Evolutionary conservation across 1,140 invertebrate species (phyloP), one percentile per base, ranked within the genome.

Genomic region (Uloborus diversus): DNA sequence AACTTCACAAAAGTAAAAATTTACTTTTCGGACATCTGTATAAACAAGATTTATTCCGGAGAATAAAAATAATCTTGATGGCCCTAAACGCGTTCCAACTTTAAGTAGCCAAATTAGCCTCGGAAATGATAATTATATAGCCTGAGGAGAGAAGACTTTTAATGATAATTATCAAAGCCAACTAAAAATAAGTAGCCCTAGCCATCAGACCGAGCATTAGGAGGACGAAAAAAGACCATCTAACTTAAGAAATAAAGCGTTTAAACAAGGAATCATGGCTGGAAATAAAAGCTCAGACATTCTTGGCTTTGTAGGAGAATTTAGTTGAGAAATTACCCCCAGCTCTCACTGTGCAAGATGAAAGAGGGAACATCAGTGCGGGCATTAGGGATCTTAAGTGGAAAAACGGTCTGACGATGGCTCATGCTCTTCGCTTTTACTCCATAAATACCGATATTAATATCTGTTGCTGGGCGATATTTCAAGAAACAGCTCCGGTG

Each of bases 361-460:
- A 11, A 65, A 28, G 28, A 37, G 62, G 62, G 47, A 65, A 53
- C 65, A 68, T 68, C 65, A 68, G 35, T 53, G 35, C 53, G 65
- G 47, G 65, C 65, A 68, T 68, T 68, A 68, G 65, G 14, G 47
- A 53, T 49, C 65, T 28, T 68, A 68, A 68, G 65, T 68, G 65
- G 65, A 68, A 68, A 68, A 65, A 49, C 65, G 4, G 65, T 33
- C 47, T 68, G 65, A 68, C 53, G 65, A 68, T 68, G 53, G 65
- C 65, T 53, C 47, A 30, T 9, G 2, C 33, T n/a, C n/a, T 37
- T n/a, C 20, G 32, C 65, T 68, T 33, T 25, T 35, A 68, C 65
- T 68, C 65, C 65, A 68, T 68, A 42, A 68, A 53, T 25, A 32
- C 65, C 65, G 65, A 68, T 68, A 68, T 68, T 68, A 68, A 68